Conservation (phyloP, 2,113 vertebrate species). For the Alectura lathami region DNA sequence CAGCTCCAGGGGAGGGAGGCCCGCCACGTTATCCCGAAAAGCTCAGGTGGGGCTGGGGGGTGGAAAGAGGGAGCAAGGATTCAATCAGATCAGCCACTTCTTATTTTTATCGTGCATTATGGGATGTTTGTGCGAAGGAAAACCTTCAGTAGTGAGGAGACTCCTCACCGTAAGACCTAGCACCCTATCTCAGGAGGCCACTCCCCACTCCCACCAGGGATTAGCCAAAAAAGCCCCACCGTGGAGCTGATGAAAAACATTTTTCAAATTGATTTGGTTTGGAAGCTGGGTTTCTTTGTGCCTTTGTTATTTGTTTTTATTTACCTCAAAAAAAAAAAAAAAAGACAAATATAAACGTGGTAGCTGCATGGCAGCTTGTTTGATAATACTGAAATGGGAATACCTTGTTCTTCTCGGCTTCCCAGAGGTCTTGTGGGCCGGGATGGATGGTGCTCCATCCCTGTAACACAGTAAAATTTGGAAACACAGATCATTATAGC, state of each 20-base stretch:
- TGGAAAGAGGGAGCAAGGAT: background rate
- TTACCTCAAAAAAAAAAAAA: no score
- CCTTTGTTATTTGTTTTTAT: background rate
- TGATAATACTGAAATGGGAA: slow-evolving; percentile 35
- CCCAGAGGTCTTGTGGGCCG: slow-evolving; percentile 48
- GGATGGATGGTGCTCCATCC: slow-evolving; percentile 73
- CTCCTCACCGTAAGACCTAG: background rate
- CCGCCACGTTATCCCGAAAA: background rate
- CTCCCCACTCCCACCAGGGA: background rate
- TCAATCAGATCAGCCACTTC: background rate
- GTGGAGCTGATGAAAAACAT: background rate
- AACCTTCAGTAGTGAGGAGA: background rate
- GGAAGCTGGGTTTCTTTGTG: background rate
- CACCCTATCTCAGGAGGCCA: background rate
- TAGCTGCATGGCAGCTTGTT: background rate
- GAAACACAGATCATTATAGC: slow-evolving; percentile 15
- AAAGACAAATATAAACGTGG: background rate
- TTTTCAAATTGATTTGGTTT: background rate
- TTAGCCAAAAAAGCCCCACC: background rate
- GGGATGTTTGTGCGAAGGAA: background rate
- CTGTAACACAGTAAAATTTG: slow-evolving; percentile 66
- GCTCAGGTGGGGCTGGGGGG: background rate
- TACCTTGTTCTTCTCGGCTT: slow-evolving; percentile 37
- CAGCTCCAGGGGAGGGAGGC: background rate
- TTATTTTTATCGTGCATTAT: background rate